Percentiles rank a stretch among this genome's conserved stretches.
Evolutionary conservation across 2,888 invertebrate species (phyloP).

Genomic region (Athalia rosae): DNA sequence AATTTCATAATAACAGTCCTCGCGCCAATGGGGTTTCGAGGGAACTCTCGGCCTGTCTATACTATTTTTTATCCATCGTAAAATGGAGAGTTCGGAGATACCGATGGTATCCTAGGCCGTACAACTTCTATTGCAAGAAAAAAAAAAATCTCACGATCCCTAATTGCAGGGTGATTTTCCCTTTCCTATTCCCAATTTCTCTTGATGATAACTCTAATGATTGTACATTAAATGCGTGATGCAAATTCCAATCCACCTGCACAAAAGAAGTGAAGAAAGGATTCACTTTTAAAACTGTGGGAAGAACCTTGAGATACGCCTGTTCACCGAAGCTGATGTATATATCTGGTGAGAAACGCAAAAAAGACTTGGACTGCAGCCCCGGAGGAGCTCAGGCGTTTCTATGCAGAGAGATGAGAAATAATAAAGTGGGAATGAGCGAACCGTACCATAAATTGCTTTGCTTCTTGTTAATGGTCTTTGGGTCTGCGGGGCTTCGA

Average conservation of each 20-base stretch:
- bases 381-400: constrained; percentile 59
- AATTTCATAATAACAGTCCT: constrained; percentile 73
- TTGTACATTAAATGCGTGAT: too few species aligned
- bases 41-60: constrained; percentile 47
- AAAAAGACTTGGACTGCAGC: neutral
- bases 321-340: too few species aligned
- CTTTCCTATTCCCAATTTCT: too few species aligned
- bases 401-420: constrained; percentile 70
- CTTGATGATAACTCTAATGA: too few species aligned
- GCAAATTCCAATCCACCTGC: too few species aligned
- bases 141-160: too few species aligned
- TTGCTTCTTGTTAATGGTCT: constrained; percentile 73
- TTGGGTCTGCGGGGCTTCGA: constrained; percentile 51
- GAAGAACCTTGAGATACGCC: too few species aligned
- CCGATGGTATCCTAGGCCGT: too few species aligned
- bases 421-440: constrained; percentile 73
- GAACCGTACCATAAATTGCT: constrained; percentile 72
- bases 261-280: too few species aligned
- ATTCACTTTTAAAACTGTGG: too few species aligned
- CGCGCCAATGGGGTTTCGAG: constrained; percentile 67
- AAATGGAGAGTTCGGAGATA: constrained; percentile 57
- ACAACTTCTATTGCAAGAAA: too few species aligned
- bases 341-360: neutral
- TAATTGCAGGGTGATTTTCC: too few species aligned
- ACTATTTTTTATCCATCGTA: constrained; percentile 55